These are phyloP conservation scores for Cyanistes caeruleus DNA, from an alignment of 2,113 vertebrate species.

Conservation along the genomic window DNA sequence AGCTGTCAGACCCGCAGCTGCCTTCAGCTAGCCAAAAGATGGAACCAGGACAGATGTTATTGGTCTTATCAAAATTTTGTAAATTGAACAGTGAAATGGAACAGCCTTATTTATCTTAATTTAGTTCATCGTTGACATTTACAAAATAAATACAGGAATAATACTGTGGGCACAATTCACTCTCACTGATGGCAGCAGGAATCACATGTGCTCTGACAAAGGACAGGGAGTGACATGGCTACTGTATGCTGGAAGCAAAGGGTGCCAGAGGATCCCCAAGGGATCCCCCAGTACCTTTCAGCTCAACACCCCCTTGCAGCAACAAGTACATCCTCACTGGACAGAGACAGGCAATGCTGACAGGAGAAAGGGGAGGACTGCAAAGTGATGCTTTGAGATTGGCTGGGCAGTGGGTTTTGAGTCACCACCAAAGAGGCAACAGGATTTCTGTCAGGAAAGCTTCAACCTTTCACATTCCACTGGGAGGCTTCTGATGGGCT, in stretches of 20 bases:
- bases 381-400: not conserved
- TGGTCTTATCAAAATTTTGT: slow-evolving; percentile 23
- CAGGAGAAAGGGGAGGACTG: not conserved
- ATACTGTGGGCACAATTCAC: not conserved
- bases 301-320: not conserved
- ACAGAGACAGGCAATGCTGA: not conserved
- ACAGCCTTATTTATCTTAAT: slow-evolving; percentile 25
- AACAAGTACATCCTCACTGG: accelerated
- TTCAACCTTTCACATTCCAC: not conserved
- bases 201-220: accelerated
- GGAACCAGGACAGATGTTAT: not conserved
- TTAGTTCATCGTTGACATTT: slow-evolving; percentile 16
- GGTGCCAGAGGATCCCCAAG: not conserved
- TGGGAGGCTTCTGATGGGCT: not conserved
- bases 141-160: slow-evolving; percentile 31
- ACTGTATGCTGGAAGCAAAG: not conserved
- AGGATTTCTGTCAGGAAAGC: not conserved
- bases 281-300: not conserved
- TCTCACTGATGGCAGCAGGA: not conserved
- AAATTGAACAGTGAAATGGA: not conserved
- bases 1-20: not conserved
- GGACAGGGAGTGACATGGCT: not conserved
- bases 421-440: not conserved
- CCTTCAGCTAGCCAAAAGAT: not conserved
- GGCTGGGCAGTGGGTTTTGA: accelerated